Base-by-base conservation (phyloP, 2,113 vertebrate genomes). In the Lucifuga dentata region DNA sequence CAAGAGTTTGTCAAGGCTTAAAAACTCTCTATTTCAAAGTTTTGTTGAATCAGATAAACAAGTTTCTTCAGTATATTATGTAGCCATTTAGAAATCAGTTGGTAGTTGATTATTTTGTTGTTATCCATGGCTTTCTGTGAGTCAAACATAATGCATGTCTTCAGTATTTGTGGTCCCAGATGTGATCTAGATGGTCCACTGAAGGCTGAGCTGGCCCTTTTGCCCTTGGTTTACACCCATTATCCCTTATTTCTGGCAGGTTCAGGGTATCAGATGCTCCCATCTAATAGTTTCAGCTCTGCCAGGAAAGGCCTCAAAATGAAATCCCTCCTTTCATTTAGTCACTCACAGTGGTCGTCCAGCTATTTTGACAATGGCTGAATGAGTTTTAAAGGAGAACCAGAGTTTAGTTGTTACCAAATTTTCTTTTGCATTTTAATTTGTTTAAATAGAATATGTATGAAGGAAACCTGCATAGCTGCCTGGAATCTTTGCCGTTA, bases 221-320 rank as follows among this genome's bases (percentile, higher is more conserved):
- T 61, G 59, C 11, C 49, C 45, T 65, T 64, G 19, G 48, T 43
- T 52, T 61, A 20, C 58, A 67, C 52, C 51, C 13, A 49, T 64
- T 72, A 16, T 78, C 19, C 35, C 41, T 50, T 72, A 16, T 60
- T 36, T 50, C 44, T 60, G 23, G 16, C 56, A 61, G 38, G 23
- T 56, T 13, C 55, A 61, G 44, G 29, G 20, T 55, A 63, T 80
- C 70, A 75, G 16, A 67, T 62, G 45, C 29, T 53, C 35, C 50
- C 24, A 46, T 73, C 45, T 20, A 32, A 67, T 29, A 36, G n/a
- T 74, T 43, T 49, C 36, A 23, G 15, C 56, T 5, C 43, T 63
- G 58, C 41, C 44, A 46, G 64, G 21, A 69, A 49, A 62, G 32
- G 57, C 29, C 55, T 39, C 8, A 26, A 40, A 63, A 66, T 69